Conservation (phyloP, 2,113 vertebrate genomes). For the Microcebus griseorufus region DNA sequence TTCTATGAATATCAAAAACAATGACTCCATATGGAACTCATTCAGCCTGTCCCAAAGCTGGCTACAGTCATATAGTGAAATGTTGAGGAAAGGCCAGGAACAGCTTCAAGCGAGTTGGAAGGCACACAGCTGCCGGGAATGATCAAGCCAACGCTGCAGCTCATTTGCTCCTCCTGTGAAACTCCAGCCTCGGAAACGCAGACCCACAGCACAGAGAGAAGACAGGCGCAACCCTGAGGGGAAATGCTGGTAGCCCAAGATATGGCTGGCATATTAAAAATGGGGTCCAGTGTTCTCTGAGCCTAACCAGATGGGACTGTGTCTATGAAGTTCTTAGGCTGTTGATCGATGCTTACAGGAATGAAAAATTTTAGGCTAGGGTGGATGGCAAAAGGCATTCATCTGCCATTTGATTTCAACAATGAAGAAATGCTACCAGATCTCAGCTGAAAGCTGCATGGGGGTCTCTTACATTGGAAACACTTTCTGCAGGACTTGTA, state of each 20-base stretch:
- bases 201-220: background rate
- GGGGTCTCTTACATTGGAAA: background rate
- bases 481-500: background rate
- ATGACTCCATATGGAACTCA: background rate
- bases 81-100: background rate
- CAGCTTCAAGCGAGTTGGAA: background rate
- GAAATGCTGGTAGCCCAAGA: background rate
- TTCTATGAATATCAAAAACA: background rate
- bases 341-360: background rate
- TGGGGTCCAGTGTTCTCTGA: background rate
- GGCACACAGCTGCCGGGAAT: accelerated
- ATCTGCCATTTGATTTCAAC: background rate
- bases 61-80: background rate
- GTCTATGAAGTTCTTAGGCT: background rate
- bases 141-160: background rate
- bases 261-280: background rate
- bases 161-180: background rate
- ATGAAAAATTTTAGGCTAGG: background rate
- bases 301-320: background rate
- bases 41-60: background rate
- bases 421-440: background rate
- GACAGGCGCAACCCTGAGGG: background rate
- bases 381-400: background rate
- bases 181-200: background rate
- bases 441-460: background rate